Evolutionary conservation across 2,888 invertebrate species (phyloP), one percentile per base, ranked within the genome.

Genomic region (Molanna angustata): DNA sequence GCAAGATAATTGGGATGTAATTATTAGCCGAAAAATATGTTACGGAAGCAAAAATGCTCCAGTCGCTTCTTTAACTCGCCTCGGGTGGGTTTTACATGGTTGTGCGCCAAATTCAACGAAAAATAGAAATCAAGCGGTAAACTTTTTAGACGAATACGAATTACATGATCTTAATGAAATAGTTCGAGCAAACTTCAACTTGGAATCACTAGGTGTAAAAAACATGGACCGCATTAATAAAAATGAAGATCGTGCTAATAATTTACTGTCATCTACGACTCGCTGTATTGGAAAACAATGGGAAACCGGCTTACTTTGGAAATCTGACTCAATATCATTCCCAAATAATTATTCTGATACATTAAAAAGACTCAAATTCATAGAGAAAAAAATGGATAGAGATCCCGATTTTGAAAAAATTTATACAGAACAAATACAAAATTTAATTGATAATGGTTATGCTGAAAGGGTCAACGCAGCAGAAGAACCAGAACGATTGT

Each of bases 251-350:
- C 35, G 35, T 11, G 35, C 35, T 35, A 4, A 9, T 13, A 6
- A 4, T 13, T 11, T 35, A 11, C 35, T 35, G 9, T 4, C 9
- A 35, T 13, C 9, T n/a, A 35, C 35, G 4, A 35, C 35, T 4
- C 35, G 35, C 4, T 14, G 13, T 4, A 13, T n/a, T 35, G 13
- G 14, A 4, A 14, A 35, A 4, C 9, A 14, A 35, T 59, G 48
- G 45, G 59, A 57, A 45, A 55, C 55, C 2, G 49, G 53, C 39
- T 33, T 57, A 16, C 50, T 57, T 18, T 59, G 54, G 56, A 58
- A 58, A 19, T 35, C 16, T 4, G 47, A 56, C n/a, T 19, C 20
- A 2, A n/a, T 37, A 3, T 6, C 27, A 7, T 9, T 58, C 13
- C 59, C 46, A 6, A 42, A 43, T 9, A 57, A 52, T 31, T 52